Conservation (phyloP, 2,113 vertebrate species). For the Talpa occidentalis region DNA sequence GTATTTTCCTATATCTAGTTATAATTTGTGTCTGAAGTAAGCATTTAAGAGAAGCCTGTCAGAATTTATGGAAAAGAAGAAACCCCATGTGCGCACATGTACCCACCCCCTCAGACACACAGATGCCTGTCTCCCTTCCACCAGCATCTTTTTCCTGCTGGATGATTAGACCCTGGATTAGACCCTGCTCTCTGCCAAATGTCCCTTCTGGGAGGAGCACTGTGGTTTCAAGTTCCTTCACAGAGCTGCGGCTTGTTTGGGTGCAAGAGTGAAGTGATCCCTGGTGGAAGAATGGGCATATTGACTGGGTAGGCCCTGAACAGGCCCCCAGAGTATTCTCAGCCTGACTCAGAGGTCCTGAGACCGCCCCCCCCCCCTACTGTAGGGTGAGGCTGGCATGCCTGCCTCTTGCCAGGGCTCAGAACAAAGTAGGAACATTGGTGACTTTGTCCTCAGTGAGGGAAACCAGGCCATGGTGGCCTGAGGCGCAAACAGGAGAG, state of each 20-base stretch:
- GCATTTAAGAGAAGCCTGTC: not conserved
- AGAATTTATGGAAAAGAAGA: not conserved
- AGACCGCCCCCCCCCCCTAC: not conserved
- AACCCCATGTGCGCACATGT: accelerated
- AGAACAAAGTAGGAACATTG: not conserved
- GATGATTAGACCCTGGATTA: not conserved
- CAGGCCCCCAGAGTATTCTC: not conserved
- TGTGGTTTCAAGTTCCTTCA: not conserved
- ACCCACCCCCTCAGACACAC: not conserved
- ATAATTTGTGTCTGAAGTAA: not conserved
- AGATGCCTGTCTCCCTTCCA: not conserved
- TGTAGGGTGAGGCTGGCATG: not conserved
- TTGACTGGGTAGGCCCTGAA: not conserved
- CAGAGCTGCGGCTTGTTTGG: not conserved
- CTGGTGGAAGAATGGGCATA: not conserved
- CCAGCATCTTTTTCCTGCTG: not conserved
- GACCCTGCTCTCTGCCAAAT: not conserved
- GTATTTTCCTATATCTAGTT: not conserved
- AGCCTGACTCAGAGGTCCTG: not conserved
- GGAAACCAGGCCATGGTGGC: conserved; percentile 41
- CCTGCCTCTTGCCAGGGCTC: not conserved
- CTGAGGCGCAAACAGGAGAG: not conserved
- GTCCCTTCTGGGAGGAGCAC: not conserved
- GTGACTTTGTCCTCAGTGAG: not conserved
- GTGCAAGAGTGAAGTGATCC: not conserved